phyloP scores from a whole-genome alignment of 2,113 vertebrate genomes.

The Opisthocomus hoazin region DNA sequence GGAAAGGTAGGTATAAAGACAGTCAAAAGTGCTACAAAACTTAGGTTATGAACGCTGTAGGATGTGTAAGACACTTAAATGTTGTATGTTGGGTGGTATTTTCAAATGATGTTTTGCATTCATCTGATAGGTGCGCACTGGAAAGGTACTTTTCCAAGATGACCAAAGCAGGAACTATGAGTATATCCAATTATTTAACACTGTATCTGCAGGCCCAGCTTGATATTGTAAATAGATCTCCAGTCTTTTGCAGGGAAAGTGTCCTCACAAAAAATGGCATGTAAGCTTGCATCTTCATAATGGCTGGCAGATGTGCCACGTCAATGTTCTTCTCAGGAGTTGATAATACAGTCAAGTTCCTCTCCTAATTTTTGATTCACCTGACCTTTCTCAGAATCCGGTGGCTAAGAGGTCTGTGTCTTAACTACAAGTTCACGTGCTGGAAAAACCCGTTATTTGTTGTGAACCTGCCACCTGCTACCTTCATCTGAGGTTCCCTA shows the following conservation, averaged over 20 bases:
- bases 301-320: neutral
- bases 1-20: neutral
- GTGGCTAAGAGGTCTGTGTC: neutral
- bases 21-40: neutral
- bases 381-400: neutral
- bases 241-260: neutral
- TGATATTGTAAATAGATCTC: neutral
- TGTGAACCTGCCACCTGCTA: neutral
- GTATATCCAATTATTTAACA: neutral
- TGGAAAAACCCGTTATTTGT: accelerated
- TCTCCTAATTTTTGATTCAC: neutral
- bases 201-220: neutral
- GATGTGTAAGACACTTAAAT: neutral
- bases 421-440: neutral
- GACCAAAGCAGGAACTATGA: neutral
- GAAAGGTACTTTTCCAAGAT: neutral
- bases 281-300: neutral
- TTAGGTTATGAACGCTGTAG: neutral
- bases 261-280: neutral
- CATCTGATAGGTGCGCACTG: neutral
- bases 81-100: neutral
- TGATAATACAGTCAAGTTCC: neutral
- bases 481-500: neutral
- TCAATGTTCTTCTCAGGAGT: neutral
- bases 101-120: neutral